phyloP scores from a whole-genome alignment of 2,797 vertebrate species.

The Phaenicophaeus curvirostris region DNA sequence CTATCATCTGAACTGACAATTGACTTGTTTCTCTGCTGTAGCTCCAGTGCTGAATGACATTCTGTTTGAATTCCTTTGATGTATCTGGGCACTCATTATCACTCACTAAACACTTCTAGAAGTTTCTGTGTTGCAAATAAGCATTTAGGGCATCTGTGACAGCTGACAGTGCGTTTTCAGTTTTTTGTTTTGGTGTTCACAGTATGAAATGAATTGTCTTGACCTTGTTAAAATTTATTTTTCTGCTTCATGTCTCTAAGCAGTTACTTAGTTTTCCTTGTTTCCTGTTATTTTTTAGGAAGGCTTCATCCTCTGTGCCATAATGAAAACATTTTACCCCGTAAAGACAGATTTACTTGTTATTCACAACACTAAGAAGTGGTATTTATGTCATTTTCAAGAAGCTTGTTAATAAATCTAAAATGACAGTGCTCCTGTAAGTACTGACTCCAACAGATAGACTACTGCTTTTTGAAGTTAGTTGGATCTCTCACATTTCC shows the following conservation, averaged over 20 bases:
- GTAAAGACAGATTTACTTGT: conserved; percentile 34
- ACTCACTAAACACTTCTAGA: not conserved
- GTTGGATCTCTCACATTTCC: not conserved
- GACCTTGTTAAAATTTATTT: conserved; percentile 54
- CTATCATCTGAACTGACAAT: not conserved
- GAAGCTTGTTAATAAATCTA: conserved; percentile 43
- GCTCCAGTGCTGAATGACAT: not conserved
- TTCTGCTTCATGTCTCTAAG: not conserved
- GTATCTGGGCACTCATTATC: not conserved
- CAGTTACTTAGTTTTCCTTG: conserved; percentile 41
- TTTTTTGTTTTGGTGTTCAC: not conserved
- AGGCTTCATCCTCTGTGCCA: conserved; percentile 14
- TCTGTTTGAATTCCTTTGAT: conserved; percentile 8
- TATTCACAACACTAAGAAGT: conserved; percentile 21
- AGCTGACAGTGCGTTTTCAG: not conserved
- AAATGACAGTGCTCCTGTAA: not conserved
- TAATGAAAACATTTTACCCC: conserved; percentile 49
- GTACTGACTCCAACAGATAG: not conserved
- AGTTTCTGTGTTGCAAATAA: not conserved
- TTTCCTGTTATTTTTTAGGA: not conserved
- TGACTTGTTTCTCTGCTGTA: not conserved
- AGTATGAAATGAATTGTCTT: not conserved
- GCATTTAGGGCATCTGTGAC: not conserved
- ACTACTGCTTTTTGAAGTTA: not conserved
- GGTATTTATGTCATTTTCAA: conserved; percentile 51